phyloP scores from a whole-genome alignment of 1,140 invertebrate species.

The Chelonus insularis region DNA sequence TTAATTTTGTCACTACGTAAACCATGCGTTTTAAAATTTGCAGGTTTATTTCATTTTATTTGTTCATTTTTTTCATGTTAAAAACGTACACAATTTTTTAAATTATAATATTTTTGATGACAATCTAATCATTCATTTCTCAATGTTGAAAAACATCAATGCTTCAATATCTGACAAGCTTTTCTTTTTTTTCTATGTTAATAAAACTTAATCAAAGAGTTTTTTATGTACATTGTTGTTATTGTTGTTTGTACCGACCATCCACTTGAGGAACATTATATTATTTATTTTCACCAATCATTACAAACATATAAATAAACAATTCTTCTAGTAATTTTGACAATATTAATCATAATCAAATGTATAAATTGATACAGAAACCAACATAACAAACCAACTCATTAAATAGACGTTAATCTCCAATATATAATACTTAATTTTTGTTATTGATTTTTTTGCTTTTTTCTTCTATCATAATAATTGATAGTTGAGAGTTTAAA shows the following conservation, averaged over 20 bases:
- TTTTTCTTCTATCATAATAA: too few species aligned
- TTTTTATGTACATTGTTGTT: constrained; percentile 19
- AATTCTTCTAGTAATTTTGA: background rate
- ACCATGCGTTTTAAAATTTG: background rate
- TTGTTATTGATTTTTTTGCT: background rate
- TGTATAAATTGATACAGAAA: constrained; percentile 8
- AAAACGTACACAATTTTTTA: constrained; percentile 24
- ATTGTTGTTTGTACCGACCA: constrained; percentile 23
- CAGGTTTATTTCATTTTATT: background rate
- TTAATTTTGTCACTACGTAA: constrained; percentile 18
- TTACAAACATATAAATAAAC: background rate
- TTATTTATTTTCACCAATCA: constrained; percentile 15
- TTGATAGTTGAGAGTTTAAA: too few species aligned
- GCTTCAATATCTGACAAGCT: background rate
- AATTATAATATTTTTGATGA: constrained; percentile 7
- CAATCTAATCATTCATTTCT: constrained; percentile 2
- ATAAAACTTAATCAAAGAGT: background rate
- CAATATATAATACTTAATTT: background rate
- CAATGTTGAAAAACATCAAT: background rate
- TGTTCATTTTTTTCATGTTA: constrained; percentile 9
- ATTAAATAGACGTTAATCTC: background rate
- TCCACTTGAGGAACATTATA: constrained; percentile 20
- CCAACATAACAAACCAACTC: constrained; percentile 6
- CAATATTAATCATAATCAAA: constrained; percentile 1
- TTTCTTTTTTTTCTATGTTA: background rate